Conservation (phyloP, 1,140 invertebrate genomes). For the Euura lappo region DNA sequence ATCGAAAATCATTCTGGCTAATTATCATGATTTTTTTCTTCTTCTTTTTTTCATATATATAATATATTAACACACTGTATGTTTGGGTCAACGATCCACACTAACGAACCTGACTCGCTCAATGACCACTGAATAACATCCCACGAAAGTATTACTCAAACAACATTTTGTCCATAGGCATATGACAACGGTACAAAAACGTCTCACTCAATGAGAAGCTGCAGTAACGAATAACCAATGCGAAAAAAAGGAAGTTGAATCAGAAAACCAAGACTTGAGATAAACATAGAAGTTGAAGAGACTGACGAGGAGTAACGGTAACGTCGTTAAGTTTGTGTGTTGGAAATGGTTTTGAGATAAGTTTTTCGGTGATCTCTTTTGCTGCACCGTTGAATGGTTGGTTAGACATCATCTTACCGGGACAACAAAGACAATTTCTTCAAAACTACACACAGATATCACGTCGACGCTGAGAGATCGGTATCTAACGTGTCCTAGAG, state of each 20-base stretch:
- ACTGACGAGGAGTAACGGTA: background rate
- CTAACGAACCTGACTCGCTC: no score
- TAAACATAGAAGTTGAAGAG: background rate
- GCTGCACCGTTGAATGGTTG: background rate
- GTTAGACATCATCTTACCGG: background rate
- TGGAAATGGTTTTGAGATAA: background rate
- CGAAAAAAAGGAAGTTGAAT: background rate
- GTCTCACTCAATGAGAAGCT: no score
- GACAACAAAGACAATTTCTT: background rate
- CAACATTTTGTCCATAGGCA: background rate
- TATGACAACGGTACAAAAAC: background rate
- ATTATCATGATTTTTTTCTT: constrained; percentile 4
- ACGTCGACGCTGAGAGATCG: background rate
- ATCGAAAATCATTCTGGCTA: constrained; percentile 18
- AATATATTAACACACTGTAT: background rate
- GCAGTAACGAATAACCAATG: background rate
- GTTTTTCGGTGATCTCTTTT: background rate
- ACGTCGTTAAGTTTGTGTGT: background rate
- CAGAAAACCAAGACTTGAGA: background rate
- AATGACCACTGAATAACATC: background rate
- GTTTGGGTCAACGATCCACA: background rate
- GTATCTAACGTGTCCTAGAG: background rate
- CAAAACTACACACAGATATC: background rate
- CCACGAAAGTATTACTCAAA: background rate
- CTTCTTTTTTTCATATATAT: no score